Evolutionary conservation across 2,113 vertebrate genomes (phyloP), one percentile per base, ranked within the genome.

Genomic region (Channa argus): DNA sequence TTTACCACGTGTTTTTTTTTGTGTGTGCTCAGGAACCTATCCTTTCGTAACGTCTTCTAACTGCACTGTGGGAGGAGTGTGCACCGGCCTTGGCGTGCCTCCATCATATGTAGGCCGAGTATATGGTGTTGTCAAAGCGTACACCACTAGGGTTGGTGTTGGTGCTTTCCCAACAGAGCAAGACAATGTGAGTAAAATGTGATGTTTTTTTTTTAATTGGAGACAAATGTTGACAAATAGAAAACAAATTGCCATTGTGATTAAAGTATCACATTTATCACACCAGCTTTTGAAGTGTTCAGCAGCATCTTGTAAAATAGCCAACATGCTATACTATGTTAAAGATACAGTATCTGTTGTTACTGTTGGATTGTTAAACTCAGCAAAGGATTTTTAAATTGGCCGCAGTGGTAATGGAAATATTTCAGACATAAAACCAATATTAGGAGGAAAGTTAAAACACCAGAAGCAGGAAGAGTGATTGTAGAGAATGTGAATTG

Each of bases 131-230:
- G 94, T 96, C 58, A 96, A 96, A 79, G 95, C 93, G 0, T 95
- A 95, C 84, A 94, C 95, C 38, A 96, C 95, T 52, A 86, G 94
- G 3, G 94, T 95, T 37, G 95, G 95, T 1, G 94, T 95, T 0
- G 95, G 95, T 0, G 94, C 93, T 3, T 96, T 95, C 77, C 95
- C 95, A 34, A 96, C 95, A 8, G 95, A 96, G 76, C 94, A 94
- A 72, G 73, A 91, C 64, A 94, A 95, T 3, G 94, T 96, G 79
- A 94, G 95, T 90, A 34, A 8, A 54, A 56, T 56, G 1, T 4
- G 36, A 5, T n/a, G 5, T 6, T 51, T 51, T 41, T 5, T n/a
- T n/a, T n/a, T n/a, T n/a, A n/a, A n/a, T n/a, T n/a, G n/a, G n/a
- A n/a, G n/a, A 50, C 24, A 8, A 62, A 36, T 37, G 7, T 49